Evolutionary conservation across 2,113 vertebrate genomes (phyloP).

Genomic region (Microcebus tavaratra): DNA sequence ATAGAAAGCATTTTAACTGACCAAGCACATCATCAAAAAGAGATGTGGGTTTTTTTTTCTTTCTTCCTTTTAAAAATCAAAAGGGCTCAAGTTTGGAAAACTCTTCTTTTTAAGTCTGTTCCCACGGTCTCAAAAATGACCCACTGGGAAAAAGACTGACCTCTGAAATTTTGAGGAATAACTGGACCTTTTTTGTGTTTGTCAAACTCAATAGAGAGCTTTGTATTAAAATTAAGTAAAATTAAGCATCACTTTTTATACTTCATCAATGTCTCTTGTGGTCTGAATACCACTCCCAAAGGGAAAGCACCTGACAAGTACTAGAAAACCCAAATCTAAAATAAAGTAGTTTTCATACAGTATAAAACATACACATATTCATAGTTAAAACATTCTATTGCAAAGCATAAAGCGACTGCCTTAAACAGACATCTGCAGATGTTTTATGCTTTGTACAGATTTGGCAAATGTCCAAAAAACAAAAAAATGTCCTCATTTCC

Average conservation of each 20-base stretch:
- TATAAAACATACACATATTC: background rate
- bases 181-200: background rate
- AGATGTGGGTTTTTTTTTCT: background rate
- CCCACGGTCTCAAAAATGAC: constrained; percentile 44
- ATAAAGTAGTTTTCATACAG: background rate
- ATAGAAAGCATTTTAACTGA: background rate
- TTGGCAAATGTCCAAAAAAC: constrained; percentile 16
- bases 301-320: background rate
- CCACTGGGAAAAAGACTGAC: background rate
- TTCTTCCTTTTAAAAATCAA: constrained; percentile 44
- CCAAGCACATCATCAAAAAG: background rate
- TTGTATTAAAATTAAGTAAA: constrained; percentile 27
- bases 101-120: constrained; percentile 22
- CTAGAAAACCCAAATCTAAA: background rate
- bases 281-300: background rate
- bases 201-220: background rate
- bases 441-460: constrained; percentile 20
- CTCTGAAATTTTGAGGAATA: constrained; percentile 30
- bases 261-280: background rate
- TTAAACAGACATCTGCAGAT: constrained; percentile 45
- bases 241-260: background rate
- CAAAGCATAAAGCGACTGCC: background rate
- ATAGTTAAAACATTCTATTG: background rate
- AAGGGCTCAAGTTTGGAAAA: constrained; percentile 38
- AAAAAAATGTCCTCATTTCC: constrained; percentile 41